phyloP scores from a whole-genome alignment of 2,888 invertebrate genomes.

The Lacanobia wlatinum region DNA sequence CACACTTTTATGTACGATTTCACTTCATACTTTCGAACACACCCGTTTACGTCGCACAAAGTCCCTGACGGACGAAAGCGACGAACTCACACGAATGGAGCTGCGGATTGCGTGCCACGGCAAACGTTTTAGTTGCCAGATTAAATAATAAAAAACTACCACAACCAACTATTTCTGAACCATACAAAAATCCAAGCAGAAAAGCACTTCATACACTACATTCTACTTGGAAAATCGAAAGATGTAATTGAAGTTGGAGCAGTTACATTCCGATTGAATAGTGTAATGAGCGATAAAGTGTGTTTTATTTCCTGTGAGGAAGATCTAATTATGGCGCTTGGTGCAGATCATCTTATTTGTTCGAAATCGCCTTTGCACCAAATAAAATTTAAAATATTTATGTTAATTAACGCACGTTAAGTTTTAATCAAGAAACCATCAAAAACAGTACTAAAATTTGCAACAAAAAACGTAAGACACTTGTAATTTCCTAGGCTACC shows the following conservation, averaged over 20 bases:
- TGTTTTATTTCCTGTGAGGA: too few species aligned
- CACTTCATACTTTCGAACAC: constrained; percentile 91
- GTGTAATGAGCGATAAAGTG: too few species aligned
- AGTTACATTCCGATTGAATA: too few species aligned
- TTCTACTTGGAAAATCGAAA: too few species aligned
- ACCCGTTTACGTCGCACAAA: constrained; percentile 88
- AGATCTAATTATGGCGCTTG: neutral
- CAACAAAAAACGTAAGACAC: neutral
- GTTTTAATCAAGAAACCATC: neutral
- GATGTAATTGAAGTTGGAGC: too few species aligned
- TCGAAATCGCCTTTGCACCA: neutral
- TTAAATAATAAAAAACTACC: constrained; percentile 48
- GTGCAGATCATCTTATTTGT: neutral
- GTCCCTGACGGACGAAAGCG: constrained; percentile 82
- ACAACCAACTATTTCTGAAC: neutral
- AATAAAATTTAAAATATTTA: neutral
- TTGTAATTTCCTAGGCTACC: neutral
- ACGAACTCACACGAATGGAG: constrained; percentile 84
- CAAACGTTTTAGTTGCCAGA: constrained; percentile 72
- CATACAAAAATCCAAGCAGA: neutral
- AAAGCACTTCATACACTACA: neutral
- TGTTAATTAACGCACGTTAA: neutral
- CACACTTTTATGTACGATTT: constrained; percentile 89
- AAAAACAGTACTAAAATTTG: neutral
- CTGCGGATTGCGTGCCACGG: constrained; percentile 69